Base-by-base conservation (phyloP, 2,888 invertebrate genomes). In the Stenichneumon culpator region DNA sequence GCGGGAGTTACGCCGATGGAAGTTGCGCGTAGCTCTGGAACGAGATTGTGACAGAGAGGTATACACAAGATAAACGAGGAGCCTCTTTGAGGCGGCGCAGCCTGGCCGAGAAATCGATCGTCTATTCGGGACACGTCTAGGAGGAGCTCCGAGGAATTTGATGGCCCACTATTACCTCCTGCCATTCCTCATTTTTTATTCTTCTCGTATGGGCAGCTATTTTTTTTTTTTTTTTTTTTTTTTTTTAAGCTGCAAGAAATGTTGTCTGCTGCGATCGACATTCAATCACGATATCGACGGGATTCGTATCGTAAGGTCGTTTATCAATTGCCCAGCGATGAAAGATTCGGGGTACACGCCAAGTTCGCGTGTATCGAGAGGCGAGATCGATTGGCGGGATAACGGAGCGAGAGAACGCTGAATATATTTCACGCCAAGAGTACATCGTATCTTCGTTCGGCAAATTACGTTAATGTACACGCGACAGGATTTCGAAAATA, bases 11-110 rank as follows among this genome's bases (percentile, higher is more conserved):
- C 9, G 25, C 2, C 57, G 57, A 25, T 57, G 57, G 57, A 57
- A 57, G 57, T 57, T 22, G 25, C 25, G 57, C 57, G 19, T 22
- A 22, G 57, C 11, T 4, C 25, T 3, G 14, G 11, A 16, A 63
- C 63, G 63, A 47, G 44, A 78, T 57, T 47, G 82, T 57, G 52
- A 82, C 47, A 73, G 82, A 77, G 70, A 63, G 28, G 28, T 63
- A 16, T 0, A 7, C 9, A 32, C 14, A 32, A 28, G 28, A 63
- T 63, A 63, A 32, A 63, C 32, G 28, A n/a, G 63, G 2, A 63
- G 57, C 25, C 57, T 25, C 22, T 57, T 14, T 22, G 57, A 11
- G 57, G 25, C 57, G 25, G 2, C 39, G 39, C 22, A 22, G 19
- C 25, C 14, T 25, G 72, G 68, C 19, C 70, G 74, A 57, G 57